A percentile compares a stretch with the other conserved stretches of the same genome.
Conservation (phyloP, 2,113 vertebrate species). For the Stigmatopora nigra region DNA sequence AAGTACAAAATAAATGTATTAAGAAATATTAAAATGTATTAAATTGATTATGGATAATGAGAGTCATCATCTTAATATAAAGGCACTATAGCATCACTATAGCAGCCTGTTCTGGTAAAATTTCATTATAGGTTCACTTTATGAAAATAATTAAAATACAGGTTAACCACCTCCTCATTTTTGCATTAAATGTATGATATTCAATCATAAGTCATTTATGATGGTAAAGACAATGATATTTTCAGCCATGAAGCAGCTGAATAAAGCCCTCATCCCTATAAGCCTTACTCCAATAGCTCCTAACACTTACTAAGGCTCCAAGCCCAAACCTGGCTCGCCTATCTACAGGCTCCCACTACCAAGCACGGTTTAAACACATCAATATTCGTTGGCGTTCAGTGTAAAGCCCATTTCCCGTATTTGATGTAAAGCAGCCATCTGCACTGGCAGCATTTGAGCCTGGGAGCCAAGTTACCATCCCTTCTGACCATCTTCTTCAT, state of each 20-base stretch:
- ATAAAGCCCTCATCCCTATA: conserved; percentile 44
- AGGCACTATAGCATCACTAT: background rate
- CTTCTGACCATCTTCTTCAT: conserved; percentile 45
- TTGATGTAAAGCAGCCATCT: conserved; percentile 63
- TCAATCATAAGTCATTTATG: conserved; percentile 20
- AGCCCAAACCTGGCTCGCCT: conserved; percentile 46
- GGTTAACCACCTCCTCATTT: conserved; percentile 10
- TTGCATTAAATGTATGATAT: conserved; percentile 15
- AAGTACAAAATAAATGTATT: too few species aligned
- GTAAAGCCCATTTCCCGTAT: conserved; percentile 50
- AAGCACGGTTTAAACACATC: conserved; percentile 64
- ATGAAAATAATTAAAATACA: background rate
- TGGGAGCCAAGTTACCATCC: conserved; percentile 54
- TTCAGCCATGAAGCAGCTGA: conserved; percentile 50
- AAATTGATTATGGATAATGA: background rate
- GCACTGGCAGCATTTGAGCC: conserved; percentile 66
- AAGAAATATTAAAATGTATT: too few species aligned
- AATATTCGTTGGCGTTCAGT: conserved; percentile 66
- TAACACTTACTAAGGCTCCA: conserved; percentile 42
- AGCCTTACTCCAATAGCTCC: conserved; percentile 49
- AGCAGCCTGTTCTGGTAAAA: conserved; percentile 1
- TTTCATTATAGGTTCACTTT: background rate
- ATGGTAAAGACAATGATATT: conserved; percentile 44
- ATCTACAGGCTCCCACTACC: conserved; percentile 52
- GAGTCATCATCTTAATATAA: background rate